Evolutionary conservation across 2,113 vertebrate species (phyloP).

Genomic region (Falco punctatus): DNA sequence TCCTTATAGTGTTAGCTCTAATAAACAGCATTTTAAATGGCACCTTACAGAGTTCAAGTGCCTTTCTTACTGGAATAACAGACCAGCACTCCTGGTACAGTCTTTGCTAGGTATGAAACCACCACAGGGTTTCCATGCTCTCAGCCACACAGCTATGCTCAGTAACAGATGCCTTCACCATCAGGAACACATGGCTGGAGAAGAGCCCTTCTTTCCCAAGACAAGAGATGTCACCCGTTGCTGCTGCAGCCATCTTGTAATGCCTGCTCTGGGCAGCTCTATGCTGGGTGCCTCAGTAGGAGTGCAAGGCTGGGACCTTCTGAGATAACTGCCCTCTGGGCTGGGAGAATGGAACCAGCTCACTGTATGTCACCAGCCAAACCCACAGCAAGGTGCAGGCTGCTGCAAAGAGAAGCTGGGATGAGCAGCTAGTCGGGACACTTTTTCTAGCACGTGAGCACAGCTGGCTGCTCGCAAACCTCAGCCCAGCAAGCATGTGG

Average conservation of each 20-base stretch:
- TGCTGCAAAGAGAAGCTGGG: background rate
- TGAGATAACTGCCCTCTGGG: no score
- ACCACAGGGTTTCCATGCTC: no score
- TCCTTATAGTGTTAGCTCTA: background rate
- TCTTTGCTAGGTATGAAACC: background rate
- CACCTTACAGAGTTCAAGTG: background rate
- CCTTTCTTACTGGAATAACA: background rate
- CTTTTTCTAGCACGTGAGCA: background rate
- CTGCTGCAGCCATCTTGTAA: no score
- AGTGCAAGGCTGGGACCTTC: background rate
- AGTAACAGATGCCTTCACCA: background rate
- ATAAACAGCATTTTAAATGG: background rate
- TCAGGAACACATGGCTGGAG: background rate
- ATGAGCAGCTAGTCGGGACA: rapidly evolving
- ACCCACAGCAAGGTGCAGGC: background rate
- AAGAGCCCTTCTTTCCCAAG: background rate
- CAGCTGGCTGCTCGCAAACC: background rate
- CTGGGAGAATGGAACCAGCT: background rate
- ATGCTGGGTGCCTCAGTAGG: rapidly evolving
- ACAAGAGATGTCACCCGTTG: no score
- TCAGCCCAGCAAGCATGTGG: background rate
- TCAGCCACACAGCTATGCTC: background rate
- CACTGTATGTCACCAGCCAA: rapidly evolving
- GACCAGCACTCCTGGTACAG: background rate
- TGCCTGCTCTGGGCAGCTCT: background rate